Base-by-base conservation (phyloP, 2,888 invertebrate species). In the Lithophane ornitopus region DNA sequence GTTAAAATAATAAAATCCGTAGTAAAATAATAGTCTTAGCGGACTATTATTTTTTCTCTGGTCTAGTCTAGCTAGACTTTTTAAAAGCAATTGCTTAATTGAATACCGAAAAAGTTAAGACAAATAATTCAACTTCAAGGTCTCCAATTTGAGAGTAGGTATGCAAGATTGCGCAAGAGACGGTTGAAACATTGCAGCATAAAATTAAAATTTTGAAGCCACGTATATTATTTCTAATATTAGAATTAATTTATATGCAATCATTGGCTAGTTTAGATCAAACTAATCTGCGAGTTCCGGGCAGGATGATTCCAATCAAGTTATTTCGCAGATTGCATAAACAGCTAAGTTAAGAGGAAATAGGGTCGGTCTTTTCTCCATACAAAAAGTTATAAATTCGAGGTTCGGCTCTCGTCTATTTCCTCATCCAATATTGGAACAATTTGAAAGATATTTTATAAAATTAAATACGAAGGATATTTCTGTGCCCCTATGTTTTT, bases 101-200 rank as follows among this genome's bases (percentile, higher is more conserved):
- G 0, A 41, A 28, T 3, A 8, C 9, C 16, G 41, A 54, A 49
- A 70, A n/a, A 46, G 19, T 16, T 28, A 12, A 76, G 3, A 28
- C 16, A 69, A 49, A 76, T n/a, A 59, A n/a, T 41, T 76, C 68
- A 76, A 59, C 19, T 41, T 76, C 68, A 76, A 61, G 66, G 66
- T 77, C 28, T 74, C 16, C 0, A 46, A 69, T 61, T 69, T 65
- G 8, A 39, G 19, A 11, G 19, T 34, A 34, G 34, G 34, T 44
- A 34, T 44, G 68, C 68, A 56, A n/a, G 26, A 46, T 77, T 77
- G n/a, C 4, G 41, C 26, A 76, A 80, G 16, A 19, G 16, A 19
- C 14, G 19, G n/a, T 63, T 22, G 11, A 46, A 68, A 44, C 12
- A 71, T 39, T n/a, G 11, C 61, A 39, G 80, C 19, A 79, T 26